Conservation (phyloP, 2,888 invertebrate species). For the Hartigia nigra region DNA sequence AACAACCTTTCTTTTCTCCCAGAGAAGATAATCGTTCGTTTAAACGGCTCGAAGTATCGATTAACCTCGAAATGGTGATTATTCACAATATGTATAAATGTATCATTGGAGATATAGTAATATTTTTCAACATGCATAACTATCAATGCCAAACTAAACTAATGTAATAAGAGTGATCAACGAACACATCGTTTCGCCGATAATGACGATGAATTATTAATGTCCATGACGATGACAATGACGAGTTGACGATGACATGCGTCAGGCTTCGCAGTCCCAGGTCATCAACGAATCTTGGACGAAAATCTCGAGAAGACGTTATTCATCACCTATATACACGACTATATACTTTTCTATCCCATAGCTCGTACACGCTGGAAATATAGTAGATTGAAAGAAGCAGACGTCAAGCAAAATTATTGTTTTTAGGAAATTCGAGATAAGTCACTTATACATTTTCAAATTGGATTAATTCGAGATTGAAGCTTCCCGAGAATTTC, state of each 20-base stretch:
- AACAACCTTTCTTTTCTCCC: not conserved
- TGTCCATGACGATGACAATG: not conserved
- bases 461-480: not conserved
- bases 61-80: not conserved
- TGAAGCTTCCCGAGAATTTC: not conserved
- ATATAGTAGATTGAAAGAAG: not conserved
- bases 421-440: not conserved
- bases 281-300: not conserved
- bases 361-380: not conserved
- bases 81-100: not conserved
- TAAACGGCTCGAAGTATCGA: not conserved
- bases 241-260: slow-evolving; percentile 3
- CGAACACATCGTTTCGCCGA: not conserved
- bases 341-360: not conserved
- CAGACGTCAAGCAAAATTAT: not conserved
- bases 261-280: not conserved
- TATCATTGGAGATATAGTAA: not conserved
- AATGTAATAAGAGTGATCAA: not conserved
- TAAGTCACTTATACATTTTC: not conserved
- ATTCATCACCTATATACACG: not conserved
- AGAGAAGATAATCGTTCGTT: not conserved
- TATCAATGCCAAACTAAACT: not conserved
- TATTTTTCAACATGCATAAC: not conserved
- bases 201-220: not conserved
- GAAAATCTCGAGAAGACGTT: not conserved